Base-by-base conservation (phyloP, 1,140 invertebrate genomes). In the Atopsyche davidsoni region DNA sequence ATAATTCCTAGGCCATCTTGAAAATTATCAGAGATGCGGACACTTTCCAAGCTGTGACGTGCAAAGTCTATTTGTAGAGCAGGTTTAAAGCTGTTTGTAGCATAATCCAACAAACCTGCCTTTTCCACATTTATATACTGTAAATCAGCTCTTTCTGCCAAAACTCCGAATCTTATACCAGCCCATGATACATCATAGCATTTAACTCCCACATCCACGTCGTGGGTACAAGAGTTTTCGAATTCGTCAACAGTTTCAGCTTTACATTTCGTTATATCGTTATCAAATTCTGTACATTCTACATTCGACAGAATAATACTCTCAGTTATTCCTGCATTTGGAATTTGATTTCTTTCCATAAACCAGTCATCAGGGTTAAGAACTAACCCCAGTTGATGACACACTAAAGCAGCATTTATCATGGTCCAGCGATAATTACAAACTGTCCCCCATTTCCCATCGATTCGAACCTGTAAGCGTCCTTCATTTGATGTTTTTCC, bases 1-100 rank as follows among this genome's bases (percentile, higher is more conserved):
- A 93, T 69, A 24, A 96, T 78, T 10, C 90, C 91, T 11, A 96
- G 65, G 0, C 92, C 92, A 66, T 94, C 89, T 62, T 91, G 85
- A 19, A 85, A 79, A 66, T 94, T 96, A 57, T 90, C 81, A 0
- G 79, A 70, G 2, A 96, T 73, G 58, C 80, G 79, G 3, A 96
- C 79, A 57, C 87, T 87, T 62, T 92, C 86, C 53, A 98, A 75
- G 18, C 88, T 85, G 63, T 98, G 94, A 44, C 89, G 81, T 42
- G 93, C 89, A 68, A 98, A 96, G 70, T 99, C 96, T 47, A 98
- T 88, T 74, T 96, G 93, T 2, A 99, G 67, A 0, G 95, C 96
- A 36, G 89, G 89, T 64, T 90, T 92, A 58, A 98, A 97, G 2
- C 78, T 65, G 67, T 89, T 87, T 0, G 87, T 93, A 0, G 87